phyloP scores from a whole-genome alignment of 2,797 vertebrate genomes.

The Cryptoblepharus egeriae region DNA sequence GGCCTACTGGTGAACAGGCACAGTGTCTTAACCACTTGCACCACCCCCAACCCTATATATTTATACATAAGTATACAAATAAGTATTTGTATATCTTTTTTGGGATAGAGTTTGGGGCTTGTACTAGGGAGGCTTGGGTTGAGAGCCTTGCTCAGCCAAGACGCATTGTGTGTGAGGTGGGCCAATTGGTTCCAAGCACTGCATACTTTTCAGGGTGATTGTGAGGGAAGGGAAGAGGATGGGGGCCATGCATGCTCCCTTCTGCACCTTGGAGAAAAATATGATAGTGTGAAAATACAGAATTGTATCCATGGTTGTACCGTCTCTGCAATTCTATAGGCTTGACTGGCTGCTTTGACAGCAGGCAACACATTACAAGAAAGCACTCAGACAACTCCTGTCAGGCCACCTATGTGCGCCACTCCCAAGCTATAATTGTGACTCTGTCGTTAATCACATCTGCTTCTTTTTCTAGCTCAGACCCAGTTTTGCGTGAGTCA shows the following conservation, averaged over 20 bases:
- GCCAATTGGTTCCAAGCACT: background rate
- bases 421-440: background rate
- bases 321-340: background rate
- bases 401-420: background rate
- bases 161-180: background rate
- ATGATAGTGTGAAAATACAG: background rate
- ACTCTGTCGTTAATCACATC: background rate
- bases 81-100: too few relatives aligned
- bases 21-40: too few relatives aligned
- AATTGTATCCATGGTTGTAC: background rate
- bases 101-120: background rate
- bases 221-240: background rate
- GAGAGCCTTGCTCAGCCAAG: background rate
- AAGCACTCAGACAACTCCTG: background rate
- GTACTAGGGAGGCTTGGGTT: background rate
- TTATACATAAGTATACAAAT: too few relatives aligned
- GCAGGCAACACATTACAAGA: background rate
- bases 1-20: too few relatives aligned
- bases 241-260: background rate
- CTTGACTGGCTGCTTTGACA: background rate
- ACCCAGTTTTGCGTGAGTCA: background rate
- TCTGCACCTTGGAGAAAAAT: background rate
- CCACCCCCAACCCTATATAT: too few relatives aligned
- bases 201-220: background rate
- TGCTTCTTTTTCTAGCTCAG: slow-evolving; percentile 5